A percentile compares a stretch with the other conserved stretches of the same genome.
phyloP scores from a whole-genome alignment of 2,888 invertebrate genomes.

The Hipparchia semele region DNA sequence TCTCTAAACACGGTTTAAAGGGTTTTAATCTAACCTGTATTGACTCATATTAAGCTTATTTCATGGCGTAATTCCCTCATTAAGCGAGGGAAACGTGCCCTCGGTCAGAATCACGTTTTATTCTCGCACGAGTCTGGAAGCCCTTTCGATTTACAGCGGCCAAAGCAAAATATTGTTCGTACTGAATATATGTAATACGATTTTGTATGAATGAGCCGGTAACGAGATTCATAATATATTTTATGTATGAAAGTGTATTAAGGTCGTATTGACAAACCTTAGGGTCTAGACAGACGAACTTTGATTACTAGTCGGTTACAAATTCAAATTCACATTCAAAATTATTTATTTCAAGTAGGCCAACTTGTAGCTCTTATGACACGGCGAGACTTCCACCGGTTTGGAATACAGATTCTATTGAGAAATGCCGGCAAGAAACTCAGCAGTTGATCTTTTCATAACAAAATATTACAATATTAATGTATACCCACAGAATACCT shows the following conservation, averaged over 20 bases:
- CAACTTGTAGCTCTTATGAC: too few species aligned
- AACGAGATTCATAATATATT: not conserved
- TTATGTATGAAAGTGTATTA: not conserved
- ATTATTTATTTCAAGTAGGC: too few species aligned
- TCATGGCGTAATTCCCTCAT: not conserved
- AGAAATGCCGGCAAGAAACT: too few species aligned
- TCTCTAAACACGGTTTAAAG: not conserved
- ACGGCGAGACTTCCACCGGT: too few species aligned
- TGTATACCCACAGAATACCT: too few species aligned
- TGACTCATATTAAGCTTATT: conserved; percentile 8
- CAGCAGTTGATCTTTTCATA: too few species aligned
- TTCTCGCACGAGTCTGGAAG: conserved; percentile 19
- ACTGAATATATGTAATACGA: not conserved
- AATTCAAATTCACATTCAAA: too few species aligned
- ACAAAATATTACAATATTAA: too few species aligned
- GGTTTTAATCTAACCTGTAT: not conserved
- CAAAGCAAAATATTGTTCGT: conserved; percentile 21
- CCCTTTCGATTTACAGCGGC: conserved; percentile 26
- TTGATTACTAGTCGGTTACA: too few species aligned
- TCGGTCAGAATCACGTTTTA: conserved; percentile 23
- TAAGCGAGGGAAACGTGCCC: not conserved
- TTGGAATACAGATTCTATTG: too few species aligned
- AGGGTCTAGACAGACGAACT: too few species aligned
- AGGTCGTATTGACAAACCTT: not conserved
- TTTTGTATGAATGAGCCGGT: conserved; percentile 11